phyloP scores from a whole-genome alignment of 64 coral and sea anemone species.

The Pocillopora damicornis region DNA sequence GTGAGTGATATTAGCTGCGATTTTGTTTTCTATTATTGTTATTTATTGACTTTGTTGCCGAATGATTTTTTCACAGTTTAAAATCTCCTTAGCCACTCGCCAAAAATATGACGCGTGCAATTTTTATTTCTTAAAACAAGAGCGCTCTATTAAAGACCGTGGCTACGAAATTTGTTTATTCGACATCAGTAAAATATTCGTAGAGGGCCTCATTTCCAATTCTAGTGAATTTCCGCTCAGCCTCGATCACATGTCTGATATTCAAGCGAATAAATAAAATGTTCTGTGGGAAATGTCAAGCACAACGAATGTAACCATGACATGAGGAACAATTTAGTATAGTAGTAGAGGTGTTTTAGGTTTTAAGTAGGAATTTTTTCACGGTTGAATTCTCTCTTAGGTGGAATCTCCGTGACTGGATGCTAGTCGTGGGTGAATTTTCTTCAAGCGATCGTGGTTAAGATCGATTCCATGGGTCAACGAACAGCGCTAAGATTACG shows the following conservation, averaged over 20 bases:
- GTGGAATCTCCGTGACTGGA: background rate
- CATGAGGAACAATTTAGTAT: too few relatives aligned
- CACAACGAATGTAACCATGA: too few relatives aligned
- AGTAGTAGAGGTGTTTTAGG: background rate
- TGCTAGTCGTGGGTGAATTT: background rate
- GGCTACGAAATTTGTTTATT: background rate
- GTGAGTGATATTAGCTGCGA: too few relatives aligned
- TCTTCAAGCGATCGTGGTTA: background rate
- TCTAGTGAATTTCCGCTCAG: background rate
- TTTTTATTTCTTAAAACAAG: too few relatives aligned
- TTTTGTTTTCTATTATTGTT: too few relatives aligned
- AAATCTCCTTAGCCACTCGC: too few relatives aligned
- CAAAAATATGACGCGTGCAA: too few relatives aligned
- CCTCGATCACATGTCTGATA: slow-evolving; percentile 3
- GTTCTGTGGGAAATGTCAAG: too few relatives aligned
- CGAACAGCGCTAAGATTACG: slow-evolving; percentile 50
- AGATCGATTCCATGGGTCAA: slow-evolving; percentile 64
- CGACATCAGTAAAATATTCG: background rate
- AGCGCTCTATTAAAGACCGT: background rate
- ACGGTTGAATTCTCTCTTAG: background rate
- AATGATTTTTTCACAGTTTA: too few relatives aligned
- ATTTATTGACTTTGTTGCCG: too few relatives aligned
- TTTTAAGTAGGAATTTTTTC: background rate
- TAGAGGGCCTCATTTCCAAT: background rate
- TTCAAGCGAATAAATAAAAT: background rate